phyloP scores from a whole-genome alignment of 1,140 invertebrate genomes.

The Pteromalus puparum region DNA sequence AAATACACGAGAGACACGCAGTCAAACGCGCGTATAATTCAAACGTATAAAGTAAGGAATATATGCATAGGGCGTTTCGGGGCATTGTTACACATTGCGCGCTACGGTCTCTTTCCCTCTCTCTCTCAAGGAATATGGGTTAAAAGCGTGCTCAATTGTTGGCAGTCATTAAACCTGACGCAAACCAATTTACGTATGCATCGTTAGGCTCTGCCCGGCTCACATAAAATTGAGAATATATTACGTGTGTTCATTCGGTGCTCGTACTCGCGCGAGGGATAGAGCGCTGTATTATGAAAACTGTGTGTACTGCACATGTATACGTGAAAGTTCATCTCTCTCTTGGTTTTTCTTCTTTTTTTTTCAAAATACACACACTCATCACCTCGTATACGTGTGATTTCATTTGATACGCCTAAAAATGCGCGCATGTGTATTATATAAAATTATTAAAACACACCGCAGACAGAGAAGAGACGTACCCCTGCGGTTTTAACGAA shows the following conservation, averaged over 20 bases:
- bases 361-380: background rate
- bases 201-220: background rate
- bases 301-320: background rate
- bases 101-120: no score
- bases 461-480: background rate
- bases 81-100: no score
- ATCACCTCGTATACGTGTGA: background rate
- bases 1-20: no score
- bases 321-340: slow-evolving; percentile 24
- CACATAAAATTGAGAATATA: slow-evolving; percentile 36
- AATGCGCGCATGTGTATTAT: background rate
- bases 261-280: background rate
- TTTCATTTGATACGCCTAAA: no score
- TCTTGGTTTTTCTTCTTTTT: background rate
- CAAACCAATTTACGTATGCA: slow-evolving; percentile 23
- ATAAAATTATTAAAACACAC: background rate
- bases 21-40: no score
- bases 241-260: slow-evolving; percentile 14
- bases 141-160: slow-evolving; percentile 24
- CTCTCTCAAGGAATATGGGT: slow-evolving; percentile 3
- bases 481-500: background rate
- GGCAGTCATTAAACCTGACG: slow-evolving; percentile 4
- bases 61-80: no score
- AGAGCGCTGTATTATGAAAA: background rate
- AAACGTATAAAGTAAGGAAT: no score